Base-by-base conservation (phyloP, 2,113 vertebrate genomes). In the Coreoperca whiteheadi region DNA sequence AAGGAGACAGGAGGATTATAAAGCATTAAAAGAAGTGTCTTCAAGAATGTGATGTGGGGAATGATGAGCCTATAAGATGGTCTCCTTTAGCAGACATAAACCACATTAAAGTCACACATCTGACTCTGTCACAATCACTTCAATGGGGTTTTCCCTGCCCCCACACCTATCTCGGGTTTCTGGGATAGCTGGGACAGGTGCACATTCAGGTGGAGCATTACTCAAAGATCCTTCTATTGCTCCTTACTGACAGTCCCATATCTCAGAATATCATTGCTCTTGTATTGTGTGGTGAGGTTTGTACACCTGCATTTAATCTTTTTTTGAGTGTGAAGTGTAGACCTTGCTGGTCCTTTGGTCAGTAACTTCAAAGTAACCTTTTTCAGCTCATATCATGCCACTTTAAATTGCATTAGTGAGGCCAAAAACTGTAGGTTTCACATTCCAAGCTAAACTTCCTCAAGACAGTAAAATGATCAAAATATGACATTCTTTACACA, bases 181-280 rank as follows among this genome's bases (percentile, higher is more conserved):
- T 85, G 81, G 66, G 65, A 78, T 67, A 75, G 46, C 54, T 37
- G 9, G 46, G 80, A 78, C 93, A 94, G 89, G 91, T 94, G 89
- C 89, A 87, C 74, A 30, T 74, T 87, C 84, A 88, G 82, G 67
- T 87, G 88, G 77, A 54, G 43, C 67, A 7, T 12, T 63, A 28
- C 77, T 90, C 83, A 81, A 68, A 85, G 82, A 75, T 56, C 74
- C 68, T 57, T 84, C 60, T 81, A 61, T 84, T 86, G 80, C 67
- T 37, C 70, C 69, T 82, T 73, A 77, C 86, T 88, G 86, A 89
- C 87, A 84, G 79, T 88, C 69, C 60, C 51, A 64, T 74, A 73
- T 89, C 85, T 88, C 77, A 74, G 63, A 73, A 82, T 71, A 76
- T 69, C 41, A 39, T 76, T 65, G 67, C 56, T 73, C 51, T 74